Percentiles rank a stretch among this genome's conserved stretches.
phyloP scores from a whole-genome alignment of 2,113 vertebrate genomes.

The Notarius lentiginosus region DNA sequence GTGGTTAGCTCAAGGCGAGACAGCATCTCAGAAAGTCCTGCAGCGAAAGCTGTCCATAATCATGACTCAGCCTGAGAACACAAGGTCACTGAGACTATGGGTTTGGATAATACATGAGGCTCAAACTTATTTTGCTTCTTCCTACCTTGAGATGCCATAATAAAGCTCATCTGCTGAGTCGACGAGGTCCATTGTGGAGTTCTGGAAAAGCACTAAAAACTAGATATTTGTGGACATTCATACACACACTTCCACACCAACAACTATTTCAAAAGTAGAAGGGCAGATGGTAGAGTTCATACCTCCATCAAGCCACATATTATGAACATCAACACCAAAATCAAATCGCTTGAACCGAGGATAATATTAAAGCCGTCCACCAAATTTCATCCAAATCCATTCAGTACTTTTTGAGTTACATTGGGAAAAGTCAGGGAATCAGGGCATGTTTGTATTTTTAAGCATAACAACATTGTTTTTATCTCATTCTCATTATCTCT shows the following conservation, averaged over 20 bases:
- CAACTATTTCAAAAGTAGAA: neutral
- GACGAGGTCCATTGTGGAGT: neutral
- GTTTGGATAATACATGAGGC: slow-evolving; percentile 8
- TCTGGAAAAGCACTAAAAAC: neutral
- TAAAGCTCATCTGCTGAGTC: neutral
- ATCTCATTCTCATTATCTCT: too few species aligned
- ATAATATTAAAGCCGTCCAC: too few species aligned
- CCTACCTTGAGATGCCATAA: neutral
- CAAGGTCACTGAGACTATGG: neutral
- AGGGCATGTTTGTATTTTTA: too few species aligned
- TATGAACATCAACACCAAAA: too few species aligned
- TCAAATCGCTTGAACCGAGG: too few species aligned
- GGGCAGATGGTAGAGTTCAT: too few species aligned
- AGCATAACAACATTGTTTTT: too few species aligned
- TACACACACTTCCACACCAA: neutral
- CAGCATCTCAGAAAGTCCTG: neutral
- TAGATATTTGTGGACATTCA: neutral
- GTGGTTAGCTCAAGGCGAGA: too few species aligned
- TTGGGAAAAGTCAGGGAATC: too few species aligned
- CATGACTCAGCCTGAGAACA: neutral
- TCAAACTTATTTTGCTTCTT: neutral
- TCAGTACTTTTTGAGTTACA: too few species aligned
- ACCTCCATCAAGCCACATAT: too few species aligned
- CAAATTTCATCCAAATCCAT: too few species aligned
- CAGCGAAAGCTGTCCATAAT: neutral